phyloP scores from a whole-genome alignment of 2,113 vertebrate species.

The Podilymbus podiceps region DNA sequence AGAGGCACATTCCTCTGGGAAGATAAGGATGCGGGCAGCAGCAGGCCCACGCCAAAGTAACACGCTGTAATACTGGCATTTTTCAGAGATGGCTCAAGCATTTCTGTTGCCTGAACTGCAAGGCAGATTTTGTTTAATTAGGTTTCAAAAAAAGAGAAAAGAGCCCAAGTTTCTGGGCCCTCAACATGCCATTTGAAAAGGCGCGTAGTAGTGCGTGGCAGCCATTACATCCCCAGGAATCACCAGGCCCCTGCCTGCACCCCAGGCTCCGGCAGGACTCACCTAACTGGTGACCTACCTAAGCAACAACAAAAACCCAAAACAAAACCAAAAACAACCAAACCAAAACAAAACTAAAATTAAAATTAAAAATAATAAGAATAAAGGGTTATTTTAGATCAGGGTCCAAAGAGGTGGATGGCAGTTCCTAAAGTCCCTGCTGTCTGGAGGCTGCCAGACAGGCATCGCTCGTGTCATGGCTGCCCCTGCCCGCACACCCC shows the following conservation, averaged over 20 bases:
- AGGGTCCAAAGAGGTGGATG: fast-evolving
- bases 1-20: background rate
- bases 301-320: background rate
- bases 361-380: too few relatives aligned
- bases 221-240: background rate
- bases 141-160: background rate
- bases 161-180: background rate
- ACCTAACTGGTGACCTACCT: too few relatives aligned
- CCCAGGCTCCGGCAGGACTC: background rate
- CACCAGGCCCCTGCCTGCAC: too few relatives aligned
- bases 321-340: background rate
- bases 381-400: background rate
- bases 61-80: fast-evolving
- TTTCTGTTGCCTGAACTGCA: background rate
- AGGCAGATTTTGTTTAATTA: background rate
- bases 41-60: fast-evolving
- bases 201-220: fast-evolving
- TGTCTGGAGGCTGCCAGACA: fast-evolving
- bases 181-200: fast-evolving
- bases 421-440: background rate
- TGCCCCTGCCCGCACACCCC: too few relatives aligned
- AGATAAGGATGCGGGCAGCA: background rate
- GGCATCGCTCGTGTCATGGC: background rate
- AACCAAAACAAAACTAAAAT: background rate
- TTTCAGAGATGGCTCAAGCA: background rate